These are phyloP conservation scores for Matsumurasca onukii DNA, from an alignment of 1,140 invertebrate species.

Conservation along the genomic window DNA sequence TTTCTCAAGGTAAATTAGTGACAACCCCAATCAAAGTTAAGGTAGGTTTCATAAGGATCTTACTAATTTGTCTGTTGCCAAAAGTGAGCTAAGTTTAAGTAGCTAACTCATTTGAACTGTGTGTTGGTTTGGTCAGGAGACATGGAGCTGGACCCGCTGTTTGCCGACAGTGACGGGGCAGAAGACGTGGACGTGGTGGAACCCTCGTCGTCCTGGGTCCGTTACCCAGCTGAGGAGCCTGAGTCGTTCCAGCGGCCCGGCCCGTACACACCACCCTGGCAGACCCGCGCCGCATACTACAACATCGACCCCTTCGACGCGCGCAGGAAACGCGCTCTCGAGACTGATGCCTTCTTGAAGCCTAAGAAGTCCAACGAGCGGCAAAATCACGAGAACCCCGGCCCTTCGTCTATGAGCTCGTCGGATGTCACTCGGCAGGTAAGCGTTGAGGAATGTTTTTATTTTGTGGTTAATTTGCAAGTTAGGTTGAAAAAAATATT, in stretches of 20 bases:
- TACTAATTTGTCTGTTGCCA: too few species aligned
- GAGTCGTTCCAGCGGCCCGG: slow-evolving; percentile 42
- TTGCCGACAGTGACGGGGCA: slow-evolving; percentile 51
- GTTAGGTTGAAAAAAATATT: not conserved
- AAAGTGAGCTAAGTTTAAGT: too few species aligned
- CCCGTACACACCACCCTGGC: slow-evolving; percentile 29
- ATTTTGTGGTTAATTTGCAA: not conserved
- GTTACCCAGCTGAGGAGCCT: too few species aligned
- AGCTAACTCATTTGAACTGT: too few species aligned
- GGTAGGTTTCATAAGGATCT: too few species aligned
- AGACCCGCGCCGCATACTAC: slow-evolving; percentile 9
- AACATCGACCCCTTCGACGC: slow-evolving; percentile 17
- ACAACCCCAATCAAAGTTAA: too few species aligned
- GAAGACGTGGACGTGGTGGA: slow-evolving; percentile 47
- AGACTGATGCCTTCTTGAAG: slow-evolving; percentile 27
- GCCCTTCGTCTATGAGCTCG: not conserved
- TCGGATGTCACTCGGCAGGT: slow-evolving; percentile 3
- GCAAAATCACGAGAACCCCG: not conserved
- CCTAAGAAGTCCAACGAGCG: slow-evolving; percentile 15
- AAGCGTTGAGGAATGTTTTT: not conserved
- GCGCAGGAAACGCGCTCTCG: slow-evolving; percentile 24
- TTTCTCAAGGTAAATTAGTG: too few species aligned
- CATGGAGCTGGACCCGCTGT: slow-evolving; percentile 55
- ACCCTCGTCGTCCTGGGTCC: not conserved
- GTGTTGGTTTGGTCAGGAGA: too few species aligned